Conservation (phyloP, 2,113 vertebrate genomes). For the Scalopus aquaticus region DNA sequence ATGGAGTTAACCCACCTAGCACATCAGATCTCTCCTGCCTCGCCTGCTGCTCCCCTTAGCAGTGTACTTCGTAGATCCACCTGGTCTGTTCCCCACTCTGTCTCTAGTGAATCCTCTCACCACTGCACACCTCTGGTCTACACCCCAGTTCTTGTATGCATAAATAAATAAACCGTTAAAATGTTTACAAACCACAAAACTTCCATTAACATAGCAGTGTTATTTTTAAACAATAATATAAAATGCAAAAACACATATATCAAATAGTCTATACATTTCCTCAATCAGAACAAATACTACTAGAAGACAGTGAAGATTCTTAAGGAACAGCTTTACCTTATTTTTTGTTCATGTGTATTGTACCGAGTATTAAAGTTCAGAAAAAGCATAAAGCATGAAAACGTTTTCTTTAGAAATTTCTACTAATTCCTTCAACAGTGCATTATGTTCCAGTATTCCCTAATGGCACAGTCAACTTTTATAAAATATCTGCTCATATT, state of each 20-base stretch:
- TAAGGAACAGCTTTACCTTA: not conserved
- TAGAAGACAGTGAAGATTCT: conserved; percentile 18
- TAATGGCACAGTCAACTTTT: conserved; percentile 10
- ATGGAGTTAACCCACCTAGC: too few species aligned
- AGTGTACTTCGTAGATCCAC: too few species aligned
- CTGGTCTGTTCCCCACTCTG: too few species aligned
- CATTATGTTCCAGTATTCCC: conserved; percentile 14
- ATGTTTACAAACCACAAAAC: conserved; percentile 73
- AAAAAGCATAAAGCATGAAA: not conserved
- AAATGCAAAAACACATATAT: conserved; percentile 61
- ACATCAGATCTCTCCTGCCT: too few species aligned
- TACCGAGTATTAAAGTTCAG: not conserved
- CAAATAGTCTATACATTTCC: conserved; percentile 13
- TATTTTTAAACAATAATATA: conserved; percentile 66
- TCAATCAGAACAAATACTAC: conserved; percentile 6
- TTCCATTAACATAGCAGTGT: conserved; percentile 70
- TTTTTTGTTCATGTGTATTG: not conserved
- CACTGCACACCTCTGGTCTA: too few species aligned
- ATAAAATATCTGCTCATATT: conserved; percentile 62
- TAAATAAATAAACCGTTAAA: too few species aligned
- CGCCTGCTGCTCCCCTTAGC: too few species aligned
- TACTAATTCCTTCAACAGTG: conserved; percentile 44
- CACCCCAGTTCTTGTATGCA: too few species aligned
- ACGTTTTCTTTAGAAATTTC: conserved; percentile 25
- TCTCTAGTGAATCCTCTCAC: too few species aligned